Conservation (phyloP, 2,113 vertebrate species). For the Zosterops borbonicus region DNA sequence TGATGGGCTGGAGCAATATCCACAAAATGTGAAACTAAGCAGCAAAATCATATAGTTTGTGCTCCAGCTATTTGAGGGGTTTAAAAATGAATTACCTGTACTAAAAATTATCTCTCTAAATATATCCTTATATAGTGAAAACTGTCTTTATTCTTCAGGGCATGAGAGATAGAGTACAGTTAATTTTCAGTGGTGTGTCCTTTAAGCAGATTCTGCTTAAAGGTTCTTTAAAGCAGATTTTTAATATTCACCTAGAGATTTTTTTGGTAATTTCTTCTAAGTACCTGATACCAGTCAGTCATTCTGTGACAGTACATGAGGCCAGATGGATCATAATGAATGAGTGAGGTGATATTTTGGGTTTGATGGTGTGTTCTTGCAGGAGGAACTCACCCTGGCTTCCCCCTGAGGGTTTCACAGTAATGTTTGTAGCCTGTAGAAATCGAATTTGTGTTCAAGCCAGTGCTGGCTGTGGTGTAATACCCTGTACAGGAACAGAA, state of each 20-base stretch:
- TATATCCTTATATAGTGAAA: background rate
- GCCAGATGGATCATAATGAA: background rate
- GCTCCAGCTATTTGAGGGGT: background rate
- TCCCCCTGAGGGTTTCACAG: background rate
- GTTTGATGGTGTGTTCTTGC: background rate
- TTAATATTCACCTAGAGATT: background rate
- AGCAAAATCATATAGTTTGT: background rate
- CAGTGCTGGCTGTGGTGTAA: background rate
- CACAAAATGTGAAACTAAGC: background rate
- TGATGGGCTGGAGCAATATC: background rate
- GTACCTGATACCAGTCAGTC: background rate
- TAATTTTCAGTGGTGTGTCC: background rate
- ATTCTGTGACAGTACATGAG: background rate
- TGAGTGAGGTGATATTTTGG: background rate
- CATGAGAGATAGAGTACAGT: background rate
- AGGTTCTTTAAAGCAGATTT: background rate
- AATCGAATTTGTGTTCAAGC: background rate
- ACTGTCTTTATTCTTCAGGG: background rate
- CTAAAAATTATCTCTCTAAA: background rate
- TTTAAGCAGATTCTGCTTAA: background rate
- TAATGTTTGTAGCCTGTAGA: background rate
- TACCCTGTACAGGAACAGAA: background rate
- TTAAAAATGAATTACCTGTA: background rate
- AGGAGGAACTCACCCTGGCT: background rate
- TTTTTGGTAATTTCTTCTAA: background rate